Percentiles rank a stretch among this genome's conserved stretches.
Conservation (phyloP, 1,140 invertebrate species). For the Zaprionus gabonicus region DNA sequence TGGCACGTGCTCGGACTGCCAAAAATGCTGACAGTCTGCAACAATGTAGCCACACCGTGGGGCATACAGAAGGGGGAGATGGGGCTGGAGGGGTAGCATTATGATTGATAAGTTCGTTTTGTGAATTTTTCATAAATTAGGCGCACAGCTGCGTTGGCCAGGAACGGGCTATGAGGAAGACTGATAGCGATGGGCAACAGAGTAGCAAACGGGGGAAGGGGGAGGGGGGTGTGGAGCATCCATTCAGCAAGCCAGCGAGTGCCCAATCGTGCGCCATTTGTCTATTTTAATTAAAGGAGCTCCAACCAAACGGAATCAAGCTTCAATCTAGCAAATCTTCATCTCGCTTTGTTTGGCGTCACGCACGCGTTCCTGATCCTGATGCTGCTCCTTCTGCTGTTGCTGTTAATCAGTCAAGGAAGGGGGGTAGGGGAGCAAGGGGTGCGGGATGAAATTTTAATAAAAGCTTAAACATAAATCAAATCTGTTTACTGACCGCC, state of each 20-base stretch:
- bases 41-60: slow-evolving; percentile 59
- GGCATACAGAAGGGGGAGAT: background rate
- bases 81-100: slow-evolving; percentile 51
- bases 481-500: slow-evolving; percentile 65
- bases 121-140: slow-evolving; percentile 83
- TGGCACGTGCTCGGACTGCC: slow-evolving; percentile 70
- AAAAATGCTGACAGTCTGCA: slow-evolving; percentile 50
- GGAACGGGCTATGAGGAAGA: background rate
- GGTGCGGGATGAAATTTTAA: slow-evolving; percentile 63
- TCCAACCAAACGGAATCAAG: slow-evolving; percentile 13
- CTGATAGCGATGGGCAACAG: background rate
- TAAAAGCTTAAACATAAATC: slow-evolving; percentile 76
- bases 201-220: background rate
- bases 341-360: slow-evolving; percentile 47
- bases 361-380: slow-evolving; percentile 56
- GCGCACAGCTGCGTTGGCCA: slow-evolving; percentile 61
- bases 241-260: slow-evolving; percentile 54
- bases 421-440: background rate
- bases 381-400: slow-evolving; percentile 19
- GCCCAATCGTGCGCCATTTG: slow-evolving; percentile 81
- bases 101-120: slow-evolving; percentile 83
- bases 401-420: slow-evolving; percentile 66
- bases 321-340: slow-evolving; percentile 1
- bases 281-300: slow-evolving; percentile 80
- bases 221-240: slow-evolving; percentile 26